Percentiles rank a stretch among this genome's conserved stretches.
These are phyloP conservation scores for Anneissia japonica DNA, from an alignment of 35 echinoderm and acorn worm species.

Conservation along the genomic window DNA sequence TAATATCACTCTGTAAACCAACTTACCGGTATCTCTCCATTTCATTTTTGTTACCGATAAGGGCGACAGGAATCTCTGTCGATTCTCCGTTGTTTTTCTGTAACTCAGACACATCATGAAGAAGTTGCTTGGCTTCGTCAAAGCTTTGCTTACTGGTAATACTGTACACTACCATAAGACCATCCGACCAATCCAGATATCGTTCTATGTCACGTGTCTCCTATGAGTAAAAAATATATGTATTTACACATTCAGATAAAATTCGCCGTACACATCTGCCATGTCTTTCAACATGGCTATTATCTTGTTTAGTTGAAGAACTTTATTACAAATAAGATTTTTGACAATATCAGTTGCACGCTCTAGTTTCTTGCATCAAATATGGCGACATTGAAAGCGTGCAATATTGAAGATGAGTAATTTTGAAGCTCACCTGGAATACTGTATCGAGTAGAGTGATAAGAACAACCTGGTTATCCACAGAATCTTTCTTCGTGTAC, in stretches of 20 bases:
- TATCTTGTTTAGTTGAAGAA: too few species aligned
- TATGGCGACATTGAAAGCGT: too few species aligned
- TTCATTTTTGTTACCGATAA: constrained; percentile 93
- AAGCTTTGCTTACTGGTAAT: constrained; percentile 93
- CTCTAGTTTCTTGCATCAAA: too few species aligned
- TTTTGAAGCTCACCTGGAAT: constrained; percentile 58
- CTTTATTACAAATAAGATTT: too few species aligned
- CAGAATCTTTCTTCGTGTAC: constrained; percentile 83
- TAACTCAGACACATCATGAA: constrained; percentile 80
- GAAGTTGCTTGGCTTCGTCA: constrained; percentile 70
- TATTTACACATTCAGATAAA: background rate
- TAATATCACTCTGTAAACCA: background rate
- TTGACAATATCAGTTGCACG: too few species aligned
- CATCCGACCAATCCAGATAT: constrained; percentile 87
- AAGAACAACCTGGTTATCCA: constrained; percentile 78
- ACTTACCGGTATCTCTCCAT: constrained; percentile 95
- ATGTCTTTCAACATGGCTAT: too few species aligned
- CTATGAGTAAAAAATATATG: constrained; percentile 14
- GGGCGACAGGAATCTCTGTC: constrained; percentile 63
- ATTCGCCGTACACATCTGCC: background rate
- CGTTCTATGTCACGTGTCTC: constrained; percentile 69
- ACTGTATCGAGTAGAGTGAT: constrained; percentile 87
- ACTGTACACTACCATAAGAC: constrained; percentile 75
- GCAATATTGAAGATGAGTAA: too few species aligned
- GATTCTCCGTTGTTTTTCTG: constrained; percentile 73